Conservation (phyloP, 2,888 invertebrate species). For the Pardosa pseudoannulata region DNA sequence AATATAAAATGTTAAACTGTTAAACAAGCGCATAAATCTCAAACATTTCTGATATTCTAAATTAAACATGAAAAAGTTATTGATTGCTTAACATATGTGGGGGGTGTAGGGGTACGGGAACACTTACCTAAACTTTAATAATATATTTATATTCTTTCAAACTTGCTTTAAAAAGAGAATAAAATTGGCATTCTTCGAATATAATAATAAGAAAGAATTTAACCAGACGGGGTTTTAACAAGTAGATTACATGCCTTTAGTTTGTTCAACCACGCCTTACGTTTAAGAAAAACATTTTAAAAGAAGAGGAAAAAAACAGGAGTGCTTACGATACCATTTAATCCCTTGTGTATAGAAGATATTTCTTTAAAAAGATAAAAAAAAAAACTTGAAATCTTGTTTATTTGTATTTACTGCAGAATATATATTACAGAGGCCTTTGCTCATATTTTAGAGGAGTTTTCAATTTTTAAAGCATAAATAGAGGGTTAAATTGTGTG, state of each 20-base stretch:
- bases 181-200: slow-evolving; percentile 24
- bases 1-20: too few relatives aligned
- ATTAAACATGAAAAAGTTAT: too few relatives aligned
- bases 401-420: slow-evolving; percentile 13
- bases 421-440: not conserved
- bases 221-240: slow-evolving; percentile 33
- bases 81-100: too few relatives aligned
- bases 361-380: too few relatives aligned
- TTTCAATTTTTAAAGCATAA: not conserved
- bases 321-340: slow-evolving; percentile 18
- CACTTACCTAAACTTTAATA: too few relatives aligned
- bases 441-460: not conserved
- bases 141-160: too few relatives aligned
- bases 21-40: too few relatives aligned
- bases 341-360: slow-evolving; percentile 38
- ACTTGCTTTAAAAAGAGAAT: not conserved
- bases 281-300: slow-evolving; percentile 7
- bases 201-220: slow-evolving; percentile 6
- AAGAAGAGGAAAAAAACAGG: not conserved
- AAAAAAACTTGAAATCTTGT: slow-evolving; percentile 22
- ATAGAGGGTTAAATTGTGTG: not conserved
- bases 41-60: too few relatives aligned
- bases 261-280: not conserved
- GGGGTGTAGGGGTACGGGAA: too few relatives aligned
- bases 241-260: slow-evolving; percentile 36